phyloP scores from a whole-genome alignment of 2,113 vertebrate species.

The Spizaetus ornatus region DNA sequence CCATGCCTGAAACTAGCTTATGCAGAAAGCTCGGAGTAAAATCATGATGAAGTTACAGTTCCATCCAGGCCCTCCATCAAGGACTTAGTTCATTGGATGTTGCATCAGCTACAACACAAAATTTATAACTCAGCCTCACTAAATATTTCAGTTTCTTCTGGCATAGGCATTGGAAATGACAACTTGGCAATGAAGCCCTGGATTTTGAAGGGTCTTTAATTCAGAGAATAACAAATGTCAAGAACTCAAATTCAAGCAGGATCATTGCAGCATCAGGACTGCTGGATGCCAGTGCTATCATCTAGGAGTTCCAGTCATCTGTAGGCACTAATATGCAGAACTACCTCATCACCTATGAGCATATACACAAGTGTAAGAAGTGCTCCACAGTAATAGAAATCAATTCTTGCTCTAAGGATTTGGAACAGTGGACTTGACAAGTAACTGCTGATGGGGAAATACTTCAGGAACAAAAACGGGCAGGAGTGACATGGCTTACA shows the following conservation, averaged over 20 bases:
- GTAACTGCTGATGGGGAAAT: neutral
- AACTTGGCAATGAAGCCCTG: neutral
- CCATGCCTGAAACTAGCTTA: neutral
- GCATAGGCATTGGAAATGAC: neutral
- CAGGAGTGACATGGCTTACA: neutral
- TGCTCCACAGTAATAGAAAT: neutral
- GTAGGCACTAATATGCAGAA: neutral
- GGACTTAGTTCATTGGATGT: neutral
- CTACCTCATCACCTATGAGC: neutral
- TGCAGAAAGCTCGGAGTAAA: neutral
- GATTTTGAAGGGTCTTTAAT: conserved; percentile 13
- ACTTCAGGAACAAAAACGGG: neutral
- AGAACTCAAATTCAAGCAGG: neutral
- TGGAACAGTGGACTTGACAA: neutral
- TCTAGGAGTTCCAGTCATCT: neutral
- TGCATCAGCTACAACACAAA: neutral
- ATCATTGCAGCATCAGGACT: neutral
- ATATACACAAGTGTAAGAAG: neutral
- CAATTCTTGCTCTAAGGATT: neutral
- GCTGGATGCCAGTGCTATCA: neutral
- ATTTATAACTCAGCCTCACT: neutral
- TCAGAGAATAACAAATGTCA: neutral
- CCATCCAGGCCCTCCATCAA: neutral
- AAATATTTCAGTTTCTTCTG: neutral
- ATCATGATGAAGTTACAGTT: neutral